These are phyloP conservation scores for Momotus momota DNA, from an alignment of 2,797 vertebrate species.

Conservation along the genomic window DNA sequence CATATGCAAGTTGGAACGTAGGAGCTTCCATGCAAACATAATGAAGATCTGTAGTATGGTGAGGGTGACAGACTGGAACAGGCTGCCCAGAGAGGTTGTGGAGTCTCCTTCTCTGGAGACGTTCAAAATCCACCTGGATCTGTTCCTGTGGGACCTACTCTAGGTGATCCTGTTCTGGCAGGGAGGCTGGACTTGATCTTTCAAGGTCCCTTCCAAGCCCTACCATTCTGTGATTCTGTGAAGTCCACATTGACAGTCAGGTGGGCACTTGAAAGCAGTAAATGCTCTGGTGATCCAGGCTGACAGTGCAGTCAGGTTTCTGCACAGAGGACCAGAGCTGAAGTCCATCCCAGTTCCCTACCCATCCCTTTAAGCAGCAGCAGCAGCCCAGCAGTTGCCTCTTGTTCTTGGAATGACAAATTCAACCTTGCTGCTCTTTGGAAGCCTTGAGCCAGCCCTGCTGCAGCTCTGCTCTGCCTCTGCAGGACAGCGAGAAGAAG, in stretches of 20 bases:
- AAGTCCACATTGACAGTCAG: neutral
- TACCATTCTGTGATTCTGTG: neutral
- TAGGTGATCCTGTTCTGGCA: too few relatives aligned
- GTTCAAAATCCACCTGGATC: too few relatives aligned
- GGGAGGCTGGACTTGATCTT: too few relatives aligned
- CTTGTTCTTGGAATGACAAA: neutral
- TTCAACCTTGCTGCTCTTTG: neutral
- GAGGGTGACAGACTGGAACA: too few relatives aligned
- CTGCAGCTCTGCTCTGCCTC: neutral
- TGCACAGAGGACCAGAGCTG: neutral
- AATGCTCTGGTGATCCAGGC: neutral
- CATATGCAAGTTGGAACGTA: too few relatives aligned
- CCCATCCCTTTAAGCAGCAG: neutral
- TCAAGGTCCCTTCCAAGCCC: too few relatives aligned
- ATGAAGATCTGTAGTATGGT: too few relatives aligned
- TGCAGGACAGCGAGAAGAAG: neutral
- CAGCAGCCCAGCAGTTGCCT: neutral
- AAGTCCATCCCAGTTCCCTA: neutral
- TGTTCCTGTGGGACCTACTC: too few relatives aligned
- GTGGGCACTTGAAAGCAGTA: rapidly evolving
- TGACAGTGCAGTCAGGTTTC: neutral
- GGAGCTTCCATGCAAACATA: too few relatives aligned
- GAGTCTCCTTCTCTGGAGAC: too few relatives aligned
- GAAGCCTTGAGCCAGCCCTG: neutral
- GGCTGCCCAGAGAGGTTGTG: too few relatives aligned